phyloP scores from a whole-genome alignment of 1,140 invertebrate species.

The Drosophila prosaltans region DNA sequence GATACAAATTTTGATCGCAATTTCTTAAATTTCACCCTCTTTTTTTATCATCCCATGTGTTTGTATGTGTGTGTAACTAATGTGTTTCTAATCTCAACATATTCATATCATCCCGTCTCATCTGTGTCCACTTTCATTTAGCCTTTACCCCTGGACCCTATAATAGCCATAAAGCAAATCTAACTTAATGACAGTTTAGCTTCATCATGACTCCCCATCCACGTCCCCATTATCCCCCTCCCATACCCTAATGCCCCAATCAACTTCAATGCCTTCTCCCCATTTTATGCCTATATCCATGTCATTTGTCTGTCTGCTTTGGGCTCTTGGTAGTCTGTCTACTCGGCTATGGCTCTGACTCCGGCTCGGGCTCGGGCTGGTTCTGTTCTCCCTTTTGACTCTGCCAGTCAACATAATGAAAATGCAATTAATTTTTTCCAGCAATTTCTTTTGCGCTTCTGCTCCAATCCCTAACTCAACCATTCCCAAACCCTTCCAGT shows the following conservation, averaged over 20 bases:
- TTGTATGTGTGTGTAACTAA: constrained; percentile 44
- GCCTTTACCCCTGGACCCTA: background rate
- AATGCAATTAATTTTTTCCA: constrained; percentile 83
- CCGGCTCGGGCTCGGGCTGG: background rate
- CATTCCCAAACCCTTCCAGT: constrained; percentile 23
- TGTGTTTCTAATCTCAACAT: constrained; percentile 15
- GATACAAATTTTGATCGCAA: too few relatives aligned
- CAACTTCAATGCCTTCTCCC: constrained; percentile 2
- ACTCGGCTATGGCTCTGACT: background rate
- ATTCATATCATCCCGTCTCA: constrained; percentile 15
- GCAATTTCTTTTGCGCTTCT: constrained; percentile 71
- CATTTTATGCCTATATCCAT: constrained; percentile 64
- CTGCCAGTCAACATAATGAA: constrained; percentile 82
- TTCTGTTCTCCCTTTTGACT: constrained; percentile 43
- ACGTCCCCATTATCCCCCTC: background rate
- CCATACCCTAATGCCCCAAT: background rate
- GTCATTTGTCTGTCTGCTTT: constrained; percentile 74
- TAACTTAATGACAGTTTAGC: constrained; percentile 48
- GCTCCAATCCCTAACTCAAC: constrained; percentile 47
- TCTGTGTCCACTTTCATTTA: constrained; percentile 31
- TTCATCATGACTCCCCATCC: constrained; percentile 10
- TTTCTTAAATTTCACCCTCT: too few relatives aligned
- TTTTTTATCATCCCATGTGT: too few relatives aligned
- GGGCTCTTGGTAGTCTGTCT: constrained; percentile 17
- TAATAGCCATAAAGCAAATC: constrained; percentile 33